Evolutionary conservation across 2,888 invertebrate genomes (phyloP).

Genomic region (Plagodis dolabraria): DNA sequence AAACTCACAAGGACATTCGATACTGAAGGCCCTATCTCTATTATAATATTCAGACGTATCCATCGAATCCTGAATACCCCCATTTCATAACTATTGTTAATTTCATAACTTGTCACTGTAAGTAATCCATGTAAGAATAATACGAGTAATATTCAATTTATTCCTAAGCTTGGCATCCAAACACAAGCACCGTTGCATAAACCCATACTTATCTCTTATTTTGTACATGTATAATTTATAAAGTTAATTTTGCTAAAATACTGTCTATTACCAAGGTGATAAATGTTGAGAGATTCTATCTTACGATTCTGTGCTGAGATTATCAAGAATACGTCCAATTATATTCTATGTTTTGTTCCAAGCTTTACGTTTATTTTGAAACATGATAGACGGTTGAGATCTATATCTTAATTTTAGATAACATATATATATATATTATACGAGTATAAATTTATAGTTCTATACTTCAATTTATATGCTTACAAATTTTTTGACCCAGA

Average conservation of each 20-base stretch:
- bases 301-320: conserved; percentile 21
- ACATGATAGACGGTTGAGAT: conserved; percentile 25
- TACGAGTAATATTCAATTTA: not conserved
- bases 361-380: conserved; percentile 19
- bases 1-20: too few relatives aligned
- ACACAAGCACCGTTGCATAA: not conserved
- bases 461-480: not conserved
- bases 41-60: too few relatives aligned
- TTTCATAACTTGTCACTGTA: too few relatives aligned
- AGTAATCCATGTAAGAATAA: too few relatives aligned
- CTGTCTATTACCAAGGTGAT: conserved; percentile 28
- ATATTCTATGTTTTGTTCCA: conserved; percentile 17
- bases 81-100: too few relatives aligned
- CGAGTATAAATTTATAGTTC: conserved; percentile 2
- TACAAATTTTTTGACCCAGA: too few relatives aligned
- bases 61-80: too few relatives aligned
- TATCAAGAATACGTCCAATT: conserved; percentile 25
- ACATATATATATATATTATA: too few relatives aligned
- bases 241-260: conserved; percentile 23
- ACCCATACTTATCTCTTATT: conserved; percentile 15
- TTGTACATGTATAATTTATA: conserved; percentile 12
- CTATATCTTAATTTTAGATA: conserved; percentile 18
- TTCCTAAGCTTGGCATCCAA: not conserved
- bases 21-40: too few relatives aligned
- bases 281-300: conserved; percentile 29